Evolutionary conservation across 2,888 invertebrate species (phyloP).

Genomic region (Andrena praecox): DNA sequence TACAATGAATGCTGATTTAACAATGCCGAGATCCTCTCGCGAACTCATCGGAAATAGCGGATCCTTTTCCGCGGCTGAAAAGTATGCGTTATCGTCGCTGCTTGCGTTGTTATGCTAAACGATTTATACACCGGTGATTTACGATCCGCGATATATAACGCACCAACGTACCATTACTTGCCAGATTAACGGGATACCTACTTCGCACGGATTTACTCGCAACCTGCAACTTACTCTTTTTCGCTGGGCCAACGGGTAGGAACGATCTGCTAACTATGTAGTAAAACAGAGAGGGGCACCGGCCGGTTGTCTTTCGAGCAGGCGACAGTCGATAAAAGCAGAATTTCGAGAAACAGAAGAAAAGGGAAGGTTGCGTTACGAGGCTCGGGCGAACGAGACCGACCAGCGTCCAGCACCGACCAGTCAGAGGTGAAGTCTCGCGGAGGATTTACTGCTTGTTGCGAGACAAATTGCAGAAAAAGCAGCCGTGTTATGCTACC

Average conservation of each 20-base stretch:
- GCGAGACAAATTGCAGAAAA: neutral
- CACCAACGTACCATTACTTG: conserved; percentile 42
- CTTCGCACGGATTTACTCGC: conserved; percentile 55
- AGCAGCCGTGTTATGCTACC: neutral
- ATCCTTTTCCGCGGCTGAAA: conserved; percentile 4
- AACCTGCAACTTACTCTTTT: conserved; percentile 30
- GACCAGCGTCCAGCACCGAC: no score
- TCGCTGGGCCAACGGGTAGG: conserved; percentile 1
- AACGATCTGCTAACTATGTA: conserved; percentile 28
- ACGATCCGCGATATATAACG: conserved; percentile 34
- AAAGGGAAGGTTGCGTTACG: neutral
- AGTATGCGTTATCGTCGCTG: conserved; percentile 29
- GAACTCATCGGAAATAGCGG: conserved; percentile 17
- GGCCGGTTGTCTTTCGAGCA: neutral
- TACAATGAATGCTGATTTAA: neutral
- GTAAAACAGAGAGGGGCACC: neutral
- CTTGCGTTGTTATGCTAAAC: conserved; percentile 48
- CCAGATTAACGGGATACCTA: conserved; percentile 55
- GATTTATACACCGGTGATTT: conserved; percentile 44
- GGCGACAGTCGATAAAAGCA: conserved; percentile 12
- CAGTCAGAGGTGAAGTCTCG: neutral
- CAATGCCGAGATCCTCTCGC: neutral
- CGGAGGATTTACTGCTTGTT: neutral
- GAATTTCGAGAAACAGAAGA: conserved; percentile 9
- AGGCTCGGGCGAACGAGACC: no score